Evolutionary conservation across 2,888 invertebrate species (phyloP).

Genomic region (Dolichopus griseipennis): DNA sequence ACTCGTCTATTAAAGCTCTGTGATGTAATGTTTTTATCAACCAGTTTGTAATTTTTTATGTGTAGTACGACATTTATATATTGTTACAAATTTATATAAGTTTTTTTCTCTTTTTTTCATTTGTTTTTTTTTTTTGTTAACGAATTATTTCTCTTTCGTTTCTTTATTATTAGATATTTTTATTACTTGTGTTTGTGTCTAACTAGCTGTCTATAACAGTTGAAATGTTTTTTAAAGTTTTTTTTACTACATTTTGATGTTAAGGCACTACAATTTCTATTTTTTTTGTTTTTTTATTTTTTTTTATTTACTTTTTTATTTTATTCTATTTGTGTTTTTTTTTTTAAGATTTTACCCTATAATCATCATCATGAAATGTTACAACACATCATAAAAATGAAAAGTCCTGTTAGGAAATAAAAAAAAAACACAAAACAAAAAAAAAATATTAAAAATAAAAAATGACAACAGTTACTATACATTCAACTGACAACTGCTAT

Average conservation of each 20-base stretch:
- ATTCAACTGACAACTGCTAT: background rate
- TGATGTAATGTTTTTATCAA: too few relatives aligned
- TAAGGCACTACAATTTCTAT: background rate
- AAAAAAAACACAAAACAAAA: too few relatives aligned
- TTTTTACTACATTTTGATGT: slow-evolving; percentile 2
- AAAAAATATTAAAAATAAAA: background rate
- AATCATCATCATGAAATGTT: slow-evolving; percentile 6
- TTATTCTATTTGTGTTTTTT: background rate
- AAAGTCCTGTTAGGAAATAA: background rate
- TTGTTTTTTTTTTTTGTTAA: too few relatives aligned
- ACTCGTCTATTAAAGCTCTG: too few relatives aligned
- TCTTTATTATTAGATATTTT: background rate
- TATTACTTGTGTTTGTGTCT: background rate
- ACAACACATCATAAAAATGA: slow-evolving; percentile 3
- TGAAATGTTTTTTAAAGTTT: background rate
- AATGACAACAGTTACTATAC: background rate
- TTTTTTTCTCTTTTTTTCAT: too few relatives aligned
- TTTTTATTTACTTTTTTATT: background rate
- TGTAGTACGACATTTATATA: too few relatives aligned
- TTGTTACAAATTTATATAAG: too few relatives aligned
- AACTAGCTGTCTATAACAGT: background rate
- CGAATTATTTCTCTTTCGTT: background rate
- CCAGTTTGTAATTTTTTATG: too few relatives aligned
- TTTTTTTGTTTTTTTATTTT: background rate
- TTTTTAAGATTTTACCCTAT: background rate